Conservation (phyloP, 2,888 invertebrate species). For the Clanis bilineata region DNA sequence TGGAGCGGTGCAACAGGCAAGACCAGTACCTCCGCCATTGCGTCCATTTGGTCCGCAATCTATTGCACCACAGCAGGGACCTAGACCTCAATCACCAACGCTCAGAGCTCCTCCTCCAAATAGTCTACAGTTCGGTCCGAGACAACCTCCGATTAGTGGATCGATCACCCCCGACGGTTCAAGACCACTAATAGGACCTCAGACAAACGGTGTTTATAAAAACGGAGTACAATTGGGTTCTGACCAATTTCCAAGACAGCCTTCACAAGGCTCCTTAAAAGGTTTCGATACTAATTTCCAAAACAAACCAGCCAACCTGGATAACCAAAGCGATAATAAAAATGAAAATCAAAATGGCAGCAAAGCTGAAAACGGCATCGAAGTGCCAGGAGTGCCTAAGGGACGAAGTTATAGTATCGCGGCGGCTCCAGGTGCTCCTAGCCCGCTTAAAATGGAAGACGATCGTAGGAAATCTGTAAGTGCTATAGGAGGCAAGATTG, state of each 20-base stretch:
- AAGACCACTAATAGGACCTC: slow-evolving; percentile 48
- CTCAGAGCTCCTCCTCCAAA: slow-evolving; percentile 75
- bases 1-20: slow-evolving; percentile 54
- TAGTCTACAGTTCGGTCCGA: slow-evolving; percentile 75
- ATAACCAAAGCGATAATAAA: slow-evolving; percentile 57
- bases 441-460: slow-evolving; percentile 71
- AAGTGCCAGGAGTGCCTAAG: slow-evolving; percentile 70
- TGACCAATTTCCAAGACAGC: slow-evolving; percentile 63
- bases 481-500: slow-evolving; percentile 68
- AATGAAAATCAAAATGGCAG: slow-evolving; percentile 56
- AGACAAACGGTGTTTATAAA: slow-evolving; percentile 56
- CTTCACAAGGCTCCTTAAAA: slow-evolving; percentile 67
- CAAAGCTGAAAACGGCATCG: slow-evolving; percentile 64
- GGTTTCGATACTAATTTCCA: slow-evolving; percentile 59
- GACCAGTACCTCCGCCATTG: slow-evolving; percentile 52
- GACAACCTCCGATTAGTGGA: slow-evolving; percentile 61
- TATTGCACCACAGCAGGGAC: slow-evolving; percentile 59
- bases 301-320: slow-evolving; percentile 75
- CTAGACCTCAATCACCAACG: slow-evolving; percentile 57
- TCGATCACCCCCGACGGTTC: slow-evolving; percentile 63
- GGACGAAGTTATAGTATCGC: slow-evolving; percentile 80
- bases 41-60: slow-evolving; percentile 68
- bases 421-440: slow-evolving; percentile 73
- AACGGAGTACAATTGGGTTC: slow-evolving; percentile 43
- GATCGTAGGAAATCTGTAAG: slow-evolving; percentile 78